phyloP scores from a whole-genome alignment of 2,888 invertebrate genomes.

The Petrolisthes manimaculis region DNA sequence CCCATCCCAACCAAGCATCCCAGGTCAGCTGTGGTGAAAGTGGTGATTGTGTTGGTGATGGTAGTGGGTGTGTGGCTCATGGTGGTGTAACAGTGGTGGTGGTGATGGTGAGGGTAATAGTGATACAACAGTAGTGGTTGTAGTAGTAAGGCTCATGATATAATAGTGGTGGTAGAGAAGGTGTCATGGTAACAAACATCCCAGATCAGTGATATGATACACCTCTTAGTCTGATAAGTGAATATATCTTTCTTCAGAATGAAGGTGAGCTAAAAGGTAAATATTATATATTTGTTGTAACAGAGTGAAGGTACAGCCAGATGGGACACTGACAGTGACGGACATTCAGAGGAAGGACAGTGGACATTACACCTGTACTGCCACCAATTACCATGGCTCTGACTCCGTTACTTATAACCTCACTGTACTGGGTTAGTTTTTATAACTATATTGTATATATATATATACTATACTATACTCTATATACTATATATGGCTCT shows the following conservation, averaged over 20 bases:
- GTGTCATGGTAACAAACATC: too few relatives aligned
- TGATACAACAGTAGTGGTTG: too few relatives aligned
- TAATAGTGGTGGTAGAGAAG: too few relatives aligned
- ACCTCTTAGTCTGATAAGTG: background rate
- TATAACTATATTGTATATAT: background rate
- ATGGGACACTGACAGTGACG: constrained; percentile 59
- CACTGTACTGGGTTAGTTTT: constrained; percentile 55
- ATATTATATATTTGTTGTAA: background rate
- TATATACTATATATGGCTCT: background rate
- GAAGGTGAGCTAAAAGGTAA: background rate
- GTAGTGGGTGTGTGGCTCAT: too few relatives aligned
- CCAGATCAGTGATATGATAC: too few relatives aligned
- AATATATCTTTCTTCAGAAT: background rate
- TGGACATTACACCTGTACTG: constrained; percentile 52
- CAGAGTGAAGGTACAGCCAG: constrained; percentile 54
- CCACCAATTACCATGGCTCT: constrained; percentile 53
- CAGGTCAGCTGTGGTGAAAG: constrained; percentile 14
- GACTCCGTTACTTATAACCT: constrained; percentile 60
- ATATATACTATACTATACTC: too few relatives aligned
- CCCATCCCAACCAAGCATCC: constrained; percentile 32
- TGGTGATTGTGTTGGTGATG: too few relatives aligned
- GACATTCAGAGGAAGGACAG: constrained; percentile 55
- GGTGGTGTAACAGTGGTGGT: too few relatives aligned
- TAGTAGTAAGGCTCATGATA: too few relatives aligned
- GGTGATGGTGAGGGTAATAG: too few relatives aligned